Conservation (phyloP, 1,140 invertebrate species). For the Drosophila santomea region DNA sequence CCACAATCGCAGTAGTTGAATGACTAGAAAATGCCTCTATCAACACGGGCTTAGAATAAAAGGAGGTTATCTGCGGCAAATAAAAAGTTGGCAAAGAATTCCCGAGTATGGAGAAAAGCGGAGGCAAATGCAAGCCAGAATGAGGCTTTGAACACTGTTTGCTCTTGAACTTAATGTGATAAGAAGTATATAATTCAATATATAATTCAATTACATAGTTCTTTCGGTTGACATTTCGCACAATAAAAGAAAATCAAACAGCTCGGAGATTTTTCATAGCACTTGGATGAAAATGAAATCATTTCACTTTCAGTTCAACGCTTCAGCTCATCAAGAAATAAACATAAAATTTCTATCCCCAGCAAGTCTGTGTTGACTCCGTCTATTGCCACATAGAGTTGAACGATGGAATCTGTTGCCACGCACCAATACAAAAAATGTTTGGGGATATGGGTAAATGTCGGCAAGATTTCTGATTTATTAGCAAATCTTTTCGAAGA, state of each 20-base stretch:
- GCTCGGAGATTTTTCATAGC: conserved; percentile 1
- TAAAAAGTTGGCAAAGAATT: not conserved
- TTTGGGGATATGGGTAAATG: conserved; percentile 23
- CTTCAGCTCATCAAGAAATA: conserved; percentile 8
- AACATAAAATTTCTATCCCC: conserved; percentile 28
- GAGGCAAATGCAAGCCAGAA: not conserved
- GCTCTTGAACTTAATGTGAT: conserved; percentile 1
- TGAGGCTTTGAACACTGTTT: not conserved
- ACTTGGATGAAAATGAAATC: conserved; percentile 3
- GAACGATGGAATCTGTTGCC: conserved; percentile 37
- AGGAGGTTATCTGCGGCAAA: conserved; percentile 16
- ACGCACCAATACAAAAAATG: conserved; percentile 5
- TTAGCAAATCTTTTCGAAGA: conserved; percentile 58
- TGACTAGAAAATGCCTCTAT: conserved; percentile 32
- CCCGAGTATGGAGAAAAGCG: too few relatives aligned
- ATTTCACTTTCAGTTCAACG: conserved; percentile 26
- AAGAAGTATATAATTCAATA: not conserved
- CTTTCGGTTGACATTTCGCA: too few relatives aligned
- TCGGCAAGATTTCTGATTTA: conserved; percentile 68
- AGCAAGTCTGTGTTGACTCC: conserved; percentile 29
- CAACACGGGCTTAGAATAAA: conserved; percentile 5
- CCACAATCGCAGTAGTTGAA: conserved; percentile 27
- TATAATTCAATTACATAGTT: too few relatives aligned
- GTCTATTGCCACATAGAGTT: conserved; percentile 48
- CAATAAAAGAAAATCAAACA: not conserved